Conservation (phyloP, 2,888 invertebrate genomes). For the Spisula solida region DNA sequence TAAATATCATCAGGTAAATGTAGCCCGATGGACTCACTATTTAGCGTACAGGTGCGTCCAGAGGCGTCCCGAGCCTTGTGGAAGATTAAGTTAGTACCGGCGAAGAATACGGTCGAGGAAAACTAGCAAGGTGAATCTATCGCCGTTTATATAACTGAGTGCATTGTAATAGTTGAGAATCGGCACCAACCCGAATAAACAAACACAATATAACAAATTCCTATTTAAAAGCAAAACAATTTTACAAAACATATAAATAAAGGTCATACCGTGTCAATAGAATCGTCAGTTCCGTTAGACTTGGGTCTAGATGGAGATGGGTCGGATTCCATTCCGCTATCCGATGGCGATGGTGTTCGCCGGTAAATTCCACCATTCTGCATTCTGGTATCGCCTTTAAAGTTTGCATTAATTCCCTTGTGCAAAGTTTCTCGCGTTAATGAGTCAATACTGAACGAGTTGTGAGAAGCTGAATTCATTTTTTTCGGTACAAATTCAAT, state of each 20-base stretch:
- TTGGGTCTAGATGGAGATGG: constrained; percentile 30
- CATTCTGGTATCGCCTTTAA: neutral
- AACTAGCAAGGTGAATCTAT: too few species aligned
- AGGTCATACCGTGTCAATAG: constrained; percentile 49
- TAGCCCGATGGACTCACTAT: too few species aligned
- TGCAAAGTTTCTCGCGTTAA: neutral
- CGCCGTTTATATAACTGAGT: too few species aligned
- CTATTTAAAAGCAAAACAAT: too few species aligned
- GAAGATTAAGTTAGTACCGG: too few species aligned
- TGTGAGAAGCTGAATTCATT: neutral
- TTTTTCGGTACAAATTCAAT: neutral
- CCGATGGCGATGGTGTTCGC: constrained; percentile 58
- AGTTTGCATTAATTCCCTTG: neutral
- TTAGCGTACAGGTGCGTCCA: too few species aligned
- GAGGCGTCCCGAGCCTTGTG: too few species aligned
- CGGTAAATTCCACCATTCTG: constrained; percentile 13
- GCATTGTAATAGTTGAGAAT: too few species aligned
- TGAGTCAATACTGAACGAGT: neutral
- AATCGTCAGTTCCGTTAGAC: constrained; percentile 6
- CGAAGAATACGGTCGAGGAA: too few species aligned
- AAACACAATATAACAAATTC: too few species aligned
- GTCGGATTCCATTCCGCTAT: constrained; percentile 64
- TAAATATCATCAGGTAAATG: too few species aligned
- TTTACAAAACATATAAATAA: neutral
- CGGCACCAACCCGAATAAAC: too few species aligned